Percentiles rank a stretch among this genome's conserved stretches.
Conservation (phyloP, 2,113 vertebrate species). For the Spheniscus mendiculus region DNA sequence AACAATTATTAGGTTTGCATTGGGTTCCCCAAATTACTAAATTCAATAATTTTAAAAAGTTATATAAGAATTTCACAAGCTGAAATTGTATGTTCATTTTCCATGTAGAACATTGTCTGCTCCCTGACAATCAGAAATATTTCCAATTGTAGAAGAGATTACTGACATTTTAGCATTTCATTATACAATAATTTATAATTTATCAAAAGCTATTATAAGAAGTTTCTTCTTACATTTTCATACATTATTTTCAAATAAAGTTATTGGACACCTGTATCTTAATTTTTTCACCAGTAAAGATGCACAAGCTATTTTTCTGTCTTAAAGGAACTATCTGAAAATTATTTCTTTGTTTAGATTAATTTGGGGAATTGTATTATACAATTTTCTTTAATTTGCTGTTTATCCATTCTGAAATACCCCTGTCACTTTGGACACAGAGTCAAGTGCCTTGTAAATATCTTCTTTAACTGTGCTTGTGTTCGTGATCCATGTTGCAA, state of each 20-base stretch:
- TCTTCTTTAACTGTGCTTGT: neutral
- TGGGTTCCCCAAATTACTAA: neutral
- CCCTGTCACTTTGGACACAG: neutral
- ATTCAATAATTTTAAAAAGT: neutral
- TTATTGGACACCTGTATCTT: neutral
- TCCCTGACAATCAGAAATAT: neutral
- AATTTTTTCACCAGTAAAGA: neutral
- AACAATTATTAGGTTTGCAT: neutral
- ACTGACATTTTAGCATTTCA: neutral
- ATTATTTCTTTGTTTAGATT: neutral
- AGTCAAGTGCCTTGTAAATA: neutral
- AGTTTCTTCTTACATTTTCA: neutral
- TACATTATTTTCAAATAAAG: neutral
- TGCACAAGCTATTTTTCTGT: neutral
- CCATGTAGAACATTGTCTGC: neutral
- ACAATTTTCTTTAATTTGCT: neutral
- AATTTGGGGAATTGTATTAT: neutral
- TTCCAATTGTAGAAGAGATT: neutral
- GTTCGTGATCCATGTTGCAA: neutral
- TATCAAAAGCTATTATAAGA: neutral
- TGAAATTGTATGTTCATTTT: neutral
- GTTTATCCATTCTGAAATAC: neutral
- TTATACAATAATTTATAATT: neutral
- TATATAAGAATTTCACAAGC: neutral
- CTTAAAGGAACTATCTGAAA: neutral